Conservation (phyloP, 2,113 vertebrate genomes). For the Phoxinus phoxinus region DNA sequence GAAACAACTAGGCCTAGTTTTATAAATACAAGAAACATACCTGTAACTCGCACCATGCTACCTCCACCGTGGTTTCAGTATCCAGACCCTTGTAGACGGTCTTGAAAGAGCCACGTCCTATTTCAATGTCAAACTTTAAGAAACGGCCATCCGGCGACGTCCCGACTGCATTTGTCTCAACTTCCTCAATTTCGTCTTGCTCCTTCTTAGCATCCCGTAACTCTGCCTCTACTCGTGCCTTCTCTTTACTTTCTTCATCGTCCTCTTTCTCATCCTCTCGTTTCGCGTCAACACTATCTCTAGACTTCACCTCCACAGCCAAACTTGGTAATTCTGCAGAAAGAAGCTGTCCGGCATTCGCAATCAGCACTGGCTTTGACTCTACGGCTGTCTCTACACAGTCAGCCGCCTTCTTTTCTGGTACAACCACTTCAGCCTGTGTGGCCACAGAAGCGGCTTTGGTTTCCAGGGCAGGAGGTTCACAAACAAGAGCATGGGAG, state of each 20-base stretch:
- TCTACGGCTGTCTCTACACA: conserved; percentile 57
- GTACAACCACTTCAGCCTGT: conserved; percentile 52
- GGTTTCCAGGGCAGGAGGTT: conserved; percentile 43
- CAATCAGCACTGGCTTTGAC: conserved; percentile 53
- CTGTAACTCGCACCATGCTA: conserved; percentile 98
- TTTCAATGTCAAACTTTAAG: conserved; percentile 97
- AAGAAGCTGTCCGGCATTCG: conserved; percentile 57
- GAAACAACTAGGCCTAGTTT: background rate
- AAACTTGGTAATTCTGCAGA: conserved; percentile 60
- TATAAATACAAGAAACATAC: conserved; percentile 70
- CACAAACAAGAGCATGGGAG: conserved; percentile 3
- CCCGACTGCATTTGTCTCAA: conserved; percentile 96
- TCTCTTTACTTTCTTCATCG: conserved; percentile 70
- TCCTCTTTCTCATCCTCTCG: conserved; percentile 66
- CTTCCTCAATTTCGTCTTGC: conserved; percentile 91
- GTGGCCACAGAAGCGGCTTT: conserved; percentile 29
- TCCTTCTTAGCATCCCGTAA: conserved; percentile 80
- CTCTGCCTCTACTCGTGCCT: conserved; percentile 78
- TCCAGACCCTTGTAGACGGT: conserved; percentile 98
- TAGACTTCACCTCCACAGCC: conserved; percentile 63
- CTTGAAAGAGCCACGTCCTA: conserved; percentile 97
- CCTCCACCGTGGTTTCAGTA: conserved; percentile 97
- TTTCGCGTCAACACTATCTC: conserved; percentile 57
- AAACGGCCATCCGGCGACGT: conserved; percentile 94
- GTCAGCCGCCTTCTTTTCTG: conserved; percentile 48